Base-by-base conservation (phyloP, 2,113 vertebrate species). In the Elephantulus edwardii region DNA sequence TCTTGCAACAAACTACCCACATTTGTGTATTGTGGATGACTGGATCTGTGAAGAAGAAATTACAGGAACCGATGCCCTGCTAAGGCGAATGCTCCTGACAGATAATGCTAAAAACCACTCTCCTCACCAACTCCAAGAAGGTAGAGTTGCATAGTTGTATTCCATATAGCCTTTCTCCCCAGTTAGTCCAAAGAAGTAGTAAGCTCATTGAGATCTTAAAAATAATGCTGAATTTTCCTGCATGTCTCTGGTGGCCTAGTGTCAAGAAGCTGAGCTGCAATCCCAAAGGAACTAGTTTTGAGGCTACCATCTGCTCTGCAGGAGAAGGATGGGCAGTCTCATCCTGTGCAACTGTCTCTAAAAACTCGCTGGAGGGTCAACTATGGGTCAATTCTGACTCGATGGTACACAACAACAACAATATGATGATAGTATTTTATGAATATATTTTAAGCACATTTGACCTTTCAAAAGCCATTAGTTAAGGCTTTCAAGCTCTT, bases 1-100 rank as follows among this genome's bases (percentile, higher is more conserved):
- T 68, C 97, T 99, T 92, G 99, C 99, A 50, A 99, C 99, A 66
- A 99, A 99, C 97, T 99, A 99, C 76, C 99, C 99, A 28, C 99
- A 99, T 95, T 98, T 99, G 4, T 99, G 99, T 96, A 98, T 99
- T 1, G 99, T 99, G 97, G 99, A 99, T 30, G 99, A 99, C 93
- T 99, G 99, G 99, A 98, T 99, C 83, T 98, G 98, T 83, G 99
- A 99, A 95, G 99, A 99, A 89, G 98, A 99, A 96, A 99, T 99
- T 97, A 99, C 99, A 0, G 99, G 99, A 62, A 99, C 99, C 0
- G 98, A 99, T 33, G 98, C 98, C 38, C 97, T 99, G 40, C 97
- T 99, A 91, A 97, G 98, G 90, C 98, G 97, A 96, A 99, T 99
- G 98, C 98, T 99, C 44, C 98, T 99, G 68, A 98, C 98, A 60